Evolutionary conservation across 1,140 invertebrate genomes (phyloP), one percentile per base, ranked within the genome.

Genomic region (Parapsyche elsis): DNA sequence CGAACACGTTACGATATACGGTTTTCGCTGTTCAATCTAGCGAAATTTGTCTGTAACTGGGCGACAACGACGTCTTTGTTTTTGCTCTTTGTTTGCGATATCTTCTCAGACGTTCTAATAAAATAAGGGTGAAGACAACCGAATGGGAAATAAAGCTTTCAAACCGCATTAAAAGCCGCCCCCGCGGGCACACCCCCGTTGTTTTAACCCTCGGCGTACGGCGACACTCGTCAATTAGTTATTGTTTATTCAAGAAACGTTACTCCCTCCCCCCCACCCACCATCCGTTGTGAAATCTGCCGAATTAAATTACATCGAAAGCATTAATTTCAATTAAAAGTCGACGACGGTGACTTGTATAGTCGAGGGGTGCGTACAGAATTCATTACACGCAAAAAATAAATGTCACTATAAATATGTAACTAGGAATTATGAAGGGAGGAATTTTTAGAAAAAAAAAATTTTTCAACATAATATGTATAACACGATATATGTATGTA

Each of bases 251-350:
- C 24, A 67, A 77, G 75, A 49, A 77, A 77, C 26, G 75, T 30
- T 26, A 30, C 75, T 57, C 71, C 2, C 19, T 57, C 16, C 24
- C 23, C 21, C 19, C 57, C 57, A 9, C 30, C 30, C 30, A 38
- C 2, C 23, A 30, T 67, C 24, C 64, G 64, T 77, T 77, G 53
- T 64, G 30, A 77, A 77, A 77, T 77, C 75, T 77, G 75, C 75
- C 75, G 53, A 77, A 77, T 77, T 77, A 77, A 77, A 77, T 77
- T 77, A 77, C 75, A 77, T 64, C 19, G 75, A 64, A 77, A 45
- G 57, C 75, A 77, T 77, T 77, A 77, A 77, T 77, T 77, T 77
- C 75, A 77, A 77, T 77, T 77, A 77, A 77, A 67, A 64, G 45
- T 64, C 64, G 64, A 23, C 19, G 64, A 67, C 64, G 64, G 19